Evolutionary conservation across 2,888 invertebrate genomes (phyloP).

Genomic region (Ceriagrion tenellum): DNA sequence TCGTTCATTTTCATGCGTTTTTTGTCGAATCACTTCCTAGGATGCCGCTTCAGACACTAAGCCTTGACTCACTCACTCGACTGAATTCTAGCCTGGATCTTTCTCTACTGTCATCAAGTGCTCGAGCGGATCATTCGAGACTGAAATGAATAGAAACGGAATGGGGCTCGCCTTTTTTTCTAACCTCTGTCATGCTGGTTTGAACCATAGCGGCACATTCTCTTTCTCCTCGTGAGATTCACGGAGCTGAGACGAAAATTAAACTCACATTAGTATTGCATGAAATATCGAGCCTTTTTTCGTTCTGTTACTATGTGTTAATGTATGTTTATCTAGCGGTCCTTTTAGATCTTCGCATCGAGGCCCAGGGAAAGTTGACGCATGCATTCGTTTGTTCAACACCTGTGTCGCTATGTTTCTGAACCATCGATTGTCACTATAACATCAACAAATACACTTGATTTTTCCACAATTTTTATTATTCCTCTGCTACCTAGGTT

Average conservation of each 20-base stretch:
- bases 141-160: not conserved
- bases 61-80: not conserved
- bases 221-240: not conserved
- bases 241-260: not conserved
- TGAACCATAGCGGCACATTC: not conserved
- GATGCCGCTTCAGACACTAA: not conserved
- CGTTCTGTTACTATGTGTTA: not conserved
- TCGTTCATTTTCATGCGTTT: not conserved
- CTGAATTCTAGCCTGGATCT: not conserved
- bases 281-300: not conserved
- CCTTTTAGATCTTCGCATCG: not conserved
- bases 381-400: not conserved
- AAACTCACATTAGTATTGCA: not conserved
- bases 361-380: not conserved
- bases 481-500: too few species aligned
- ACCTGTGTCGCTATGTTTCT: not conserved
- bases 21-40: slow-evolving; percentile 9
- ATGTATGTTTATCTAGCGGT: not conserved
- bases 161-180: not conserved
- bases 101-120: not conserved
- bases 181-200: not conserved
- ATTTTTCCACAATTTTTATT: too few species aligned
- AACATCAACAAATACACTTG: too few species aligned
- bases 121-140: not conserved
- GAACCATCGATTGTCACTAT: not conserved